phyloP scores from a whole-genome alignment of 2,888 invertebrate species.

The Drosophila vallismaia region DNA sequence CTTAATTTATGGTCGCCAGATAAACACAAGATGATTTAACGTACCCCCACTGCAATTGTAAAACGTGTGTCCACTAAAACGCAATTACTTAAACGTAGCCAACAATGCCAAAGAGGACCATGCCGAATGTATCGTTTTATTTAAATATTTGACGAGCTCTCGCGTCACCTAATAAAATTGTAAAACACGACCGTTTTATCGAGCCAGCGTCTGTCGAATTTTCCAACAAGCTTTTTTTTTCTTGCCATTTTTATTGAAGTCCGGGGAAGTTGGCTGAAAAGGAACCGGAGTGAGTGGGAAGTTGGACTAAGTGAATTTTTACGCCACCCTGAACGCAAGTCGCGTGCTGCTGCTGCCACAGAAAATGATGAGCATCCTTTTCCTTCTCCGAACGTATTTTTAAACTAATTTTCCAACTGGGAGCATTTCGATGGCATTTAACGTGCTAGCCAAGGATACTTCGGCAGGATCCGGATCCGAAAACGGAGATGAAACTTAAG shows the following conservation, averaged over 20 bases:
- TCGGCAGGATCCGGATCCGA: constrained; percentile 22
- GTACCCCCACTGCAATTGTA: constrained; percentile 46
- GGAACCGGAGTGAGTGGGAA: constrained; percentile 29
- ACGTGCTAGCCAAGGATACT: constrained; percentile 47
- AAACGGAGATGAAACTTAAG: constrained; percentile 14
- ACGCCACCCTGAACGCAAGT: constrained; percentile 67
- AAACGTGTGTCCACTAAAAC: constrained; percentile 72
- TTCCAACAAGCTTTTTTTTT: constrained; percentile 9
- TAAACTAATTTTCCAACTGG: constrained; percentile 79
- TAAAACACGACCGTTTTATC: constrained; percentile 80
- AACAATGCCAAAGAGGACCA: constrained; percentile 36
- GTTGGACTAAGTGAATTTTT: constrained; percentile 71
- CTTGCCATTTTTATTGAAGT: constrained; percentile 50
- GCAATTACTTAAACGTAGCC: constrained; percentile 71
- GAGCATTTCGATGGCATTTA: constrained; percentile 68
- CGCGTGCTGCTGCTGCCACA: constrained; percentile 39
- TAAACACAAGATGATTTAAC: constrained; percentile 74
- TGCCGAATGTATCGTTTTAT: constrained; percentile 47
- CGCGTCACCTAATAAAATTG: constrained; percentile 81
- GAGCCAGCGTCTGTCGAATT: constrained; percentile 35
- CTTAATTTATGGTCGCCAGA: constrained; percentile 77
- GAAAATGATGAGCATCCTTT: constrained; percentile 20
- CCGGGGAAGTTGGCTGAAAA: constrained; percentile 41
- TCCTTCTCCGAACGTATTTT: constrained; percentile 62
- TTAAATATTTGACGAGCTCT: constrained; percentile 65